A percentile compares a stretch with the other conserved stretches of the same genome.
These are phyloP conservation scores for Scytalopus superciliaris DNA, from an alignment of 2,113 vertebrate species.

Conservation along the genomic window DNA sequence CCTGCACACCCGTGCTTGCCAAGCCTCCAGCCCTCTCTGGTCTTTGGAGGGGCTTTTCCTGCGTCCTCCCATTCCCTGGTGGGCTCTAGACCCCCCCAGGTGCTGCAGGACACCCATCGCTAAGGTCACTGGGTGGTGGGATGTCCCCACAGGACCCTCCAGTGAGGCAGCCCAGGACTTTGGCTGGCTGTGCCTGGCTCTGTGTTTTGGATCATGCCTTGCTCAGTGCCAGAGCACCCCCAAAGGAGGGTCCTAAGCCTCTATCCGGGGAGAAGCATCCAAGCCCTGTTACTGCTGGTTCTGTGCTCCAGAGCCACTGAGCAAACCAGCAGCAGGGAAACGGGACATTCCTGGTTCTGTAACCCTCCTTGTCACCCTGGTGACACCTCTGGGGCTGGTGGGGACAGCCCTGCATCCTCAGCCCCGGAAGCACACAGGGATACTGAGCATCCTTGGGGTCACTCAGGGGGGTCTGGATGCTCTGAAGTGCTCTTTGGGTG, in stretches of 20 bases:
- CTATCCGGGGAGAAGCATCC: not conserved
- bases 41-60: not conserved
- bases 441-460: fast-evolving
- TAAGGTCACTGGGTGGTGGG: not conserved
- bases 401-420: not conserved
- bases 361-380: fast-evolving
- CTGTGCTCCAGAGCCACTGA: not conserved
- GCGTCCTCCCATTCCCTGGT: not conserved
- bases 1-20: fast-evolving
- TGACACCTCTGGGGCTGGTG: not conserved
- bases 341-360: not conserved
- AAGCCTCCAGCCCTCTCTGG: not conserved
- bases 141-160: not conserved
- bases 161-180: not conserved
- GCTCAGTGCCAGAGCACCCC: not conserved
- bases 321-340: not conserved
- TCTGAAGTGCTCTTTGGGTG: not conserved
- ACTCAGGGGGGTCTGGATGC: not conserved
- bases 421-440: not conserved
- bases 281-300: not conserved
- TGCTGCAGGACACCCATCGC: fast-evolving
- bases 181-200: not conserved
- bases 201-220: not conserved
- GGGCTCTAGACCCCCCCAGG: not conserved
- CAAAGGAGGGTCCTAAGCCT: not conserved